Conservation (phyloP, 2,797 vertebrate genomes). For the Anniella stebbinsi region DNA sequence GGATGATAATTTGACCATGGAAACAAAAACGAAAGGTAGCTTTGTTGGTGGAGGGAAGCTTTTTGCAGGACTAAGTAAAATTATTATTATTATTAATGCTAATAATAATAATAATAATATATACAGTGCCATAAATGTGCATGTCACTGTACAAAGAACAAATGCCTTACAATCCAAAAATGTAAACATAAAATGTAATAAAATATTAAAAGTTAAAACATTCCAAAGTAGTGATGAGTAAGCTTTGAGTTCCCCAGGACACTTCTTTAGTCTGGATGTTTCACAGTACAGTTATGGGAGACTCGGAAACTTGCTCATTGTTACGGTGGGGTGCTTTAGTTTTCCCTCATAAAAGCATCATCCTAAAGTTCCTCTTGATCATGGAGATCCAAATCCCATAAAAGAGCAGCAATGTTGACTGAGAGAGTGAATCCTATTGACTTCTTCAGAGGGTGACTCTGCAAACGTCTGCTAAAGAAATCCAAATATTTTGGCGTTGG, state of each 20-base stretch:
- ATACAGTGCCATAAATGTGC: too few species aligned
- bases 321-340: too few species aligned
- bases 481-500: background rate
- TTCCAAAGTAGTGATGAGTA: background rate
- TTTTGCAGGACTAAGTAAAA: too few species aligned
- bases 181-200: too few species aligned
- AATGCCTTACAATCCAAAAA: too few species aligned
- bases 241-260: background rate
- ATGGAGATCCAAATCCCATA: background rate
- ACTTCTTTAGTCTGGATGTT: background rate
- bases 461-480: background rate
- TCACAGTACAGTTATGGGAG: background rate
- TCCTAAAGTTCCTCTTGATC: background rate
- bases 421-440: background rate
- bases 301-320: background rate
- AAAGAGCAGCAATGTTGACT: background rate
- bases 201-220: too few species aligned
- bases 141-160: too few species aligned
- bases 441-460: background rate
- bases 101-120: too few species aligned
- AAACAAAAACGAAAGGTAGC: too few species aligned
- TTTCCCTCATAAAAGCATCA: background rate
- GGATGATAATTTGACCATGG: too few species aligned
- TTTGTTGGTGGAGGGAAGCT: background rate
- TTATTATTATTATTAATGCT: too few species aligned